Conservation (phyloP, 2,113 vertebrate genomes). For the Anoplopoma fimbria region DNA sequence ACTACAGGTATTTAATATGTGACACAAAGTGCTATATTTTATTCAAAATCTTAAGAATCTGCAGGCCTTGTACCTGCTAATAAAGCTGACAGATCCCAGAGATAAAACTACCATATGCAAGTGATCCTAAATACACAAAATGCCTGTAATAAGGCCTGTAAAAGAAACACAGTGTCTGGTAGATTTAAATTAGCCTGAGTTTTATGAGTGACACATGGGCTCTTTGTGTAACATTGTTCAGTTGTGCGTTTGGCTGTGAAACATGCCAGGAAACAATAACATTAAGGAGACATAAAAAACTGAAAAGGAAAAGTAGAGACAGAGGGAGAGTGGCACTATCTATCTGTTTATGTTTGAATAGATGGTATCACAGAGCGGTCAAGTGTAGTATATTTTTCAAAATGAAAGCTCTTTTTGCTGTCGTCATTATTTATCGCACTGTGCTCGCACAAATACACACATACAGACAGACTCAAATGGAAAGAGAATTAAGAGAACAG, state of each 20-base stretch:
- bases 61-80: neutral
- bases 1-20: neutral
- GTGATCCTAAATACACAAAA: neutral
- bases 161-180: neutral
- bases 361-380: constrained; percentile 30
- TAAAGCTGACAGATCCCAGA: constrained; percentile 1
- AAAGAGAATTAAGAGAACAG: constrained; percentile 23
- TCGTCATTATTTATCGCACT: constrained; percentile 32
- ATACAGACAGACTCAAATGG: neutral
- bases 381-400: constrained; percentile 49
- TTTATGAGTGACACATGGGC: too few species aligned
- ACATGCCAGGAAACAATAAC: too few species aligned
- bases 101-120: neutral
- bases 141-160: neutral
- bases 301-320: neutral
- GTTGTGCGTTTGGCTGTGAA: too few species aligned
- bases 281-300: constrained; percentile 6
- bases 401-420: constrained; percentile 39
- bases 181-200: constrained; percentile 2
- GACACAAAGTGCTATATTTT: neutral
- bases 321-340: neutral
- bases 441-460: neutral
- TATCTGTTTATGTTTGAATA: constrained; percentile 43
- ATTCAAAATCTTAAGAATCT: neutral
- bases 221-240: too few species aligned